Evolutionary conservation across 2,113 vertebrate species (phyloP), one percentile per base, ranked within the genome.

Genomic region (Sterna hirundo): DNA sequence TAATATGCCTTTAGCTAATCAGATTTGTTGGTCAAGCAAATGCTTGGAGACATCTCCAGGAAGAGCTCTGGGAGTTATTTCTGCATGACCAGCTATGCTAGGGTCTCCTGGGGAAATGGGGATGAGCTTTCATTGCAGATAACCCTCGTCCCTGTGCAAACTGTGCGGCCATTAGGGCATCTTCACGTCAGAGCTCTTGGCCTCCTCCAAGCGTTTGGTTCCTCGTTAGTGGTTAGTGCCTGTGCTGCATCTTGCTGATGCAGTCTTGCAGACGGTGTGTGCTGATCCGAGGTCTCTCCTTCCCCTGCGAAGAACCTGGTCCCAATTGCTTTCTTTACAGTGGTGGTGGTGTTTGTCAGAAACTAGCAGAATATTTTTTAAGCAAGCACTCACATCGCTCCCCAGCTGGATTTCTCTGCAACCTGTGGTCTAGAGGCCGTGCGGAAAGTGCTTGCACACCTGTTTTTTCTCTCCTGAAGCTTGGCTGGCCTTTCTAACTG

Each of bases 1-100:
- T 94, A 87, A 92, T 69, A 36, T 70, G 94, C 77, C 84, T 82
- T 82, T 76, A 89, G 94, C 70, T 96, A 76, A 96, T 92, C 57
- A 87, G 83, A 95, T 96, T 79, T 89, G 19, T 89, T 92, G 77
- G 74, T 61, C 92, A 87, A 87, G 65, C 29, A 82, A 94, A 69
- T 83, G 91, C 86, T 64, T 65, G 77, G 66, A 94, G 89, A 69
- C 93, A 79, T 96, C 70, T 89, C 42, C 52, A 82, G 86, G 66
- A 92, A 92, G 77, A 91, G 74, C 61, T 94, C 72, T 84, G 83
- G 62, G 72, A 89, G 22, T 87, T 90, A 87, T 54, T 96, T 95
- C 95, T 93, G 83, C 77, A 29, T 79, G 81, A 65, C 46, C 49
- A 76, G 77, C 36, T 2, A 1, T 89, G 60, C 52, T 27, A 23